Base-by-base conservation (phyloP, 2,797 vertebrate species). In the Vireo griseus region DNA sequence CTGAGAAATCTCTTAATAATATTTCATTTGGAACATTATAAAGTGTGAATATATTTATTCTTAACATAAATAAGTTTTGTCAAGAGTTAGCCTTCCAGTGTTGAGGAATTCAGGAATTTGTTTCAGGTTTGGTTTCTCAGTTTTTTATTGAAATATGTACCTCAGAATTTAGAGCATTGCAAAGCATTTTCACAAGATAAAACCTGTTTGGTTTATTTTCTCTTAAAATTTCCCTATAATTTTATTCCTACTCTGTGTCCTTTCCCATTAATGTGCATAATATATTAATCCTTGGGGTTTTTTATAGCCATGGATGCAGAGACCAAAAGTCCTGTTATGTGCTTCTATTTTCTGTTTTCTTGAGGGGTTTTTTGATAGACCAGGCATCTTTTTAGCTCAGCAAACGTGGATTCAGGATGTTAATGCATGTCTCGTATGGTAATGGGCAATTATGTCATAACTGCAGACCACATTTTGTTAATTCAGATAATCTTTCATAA, bases 401-500 rank as follows among this genome's bases (percentile, higher is more conserved):
- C 52, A 94, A 83, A 79, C 51, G 76, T 67, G 16, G 1, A 91
- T 96, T 91, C 69, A 88, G 7, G 25, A 95, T 96, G 94, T 91
- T 96, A 96, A 95, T 90, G 63, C 35, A 35, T 88, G 85, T 81
- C 80, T 96, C 93, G 26, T 92, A 51, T 89, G 76, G 21, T 67
- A 50, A 48, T 45, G 50, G 11, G 10, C 54, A 66, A 78, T 92
- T 81, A 47, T 54, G 48, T 68, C 68, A 44, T 96, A 83, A 96
- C 86, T 96, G 97, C 91, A 95, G 87, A 97, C 81, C 73, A 66
- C 73, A 66, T 85, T 91, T 97, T 58, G 28, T 88, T 92, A 91
- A 90, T 89, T 97, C 95, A 94, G 84, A 85, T 81, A 90, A 91
- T 97, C 73, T 92, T 90, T 90, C 83, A 93, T 95, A 95, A 95